These are phyloP conservation scores for Trichechus manatus DNA, from an alignment of 2,113 vertebrate genomes.

Conservation along the genomic window DNA sequence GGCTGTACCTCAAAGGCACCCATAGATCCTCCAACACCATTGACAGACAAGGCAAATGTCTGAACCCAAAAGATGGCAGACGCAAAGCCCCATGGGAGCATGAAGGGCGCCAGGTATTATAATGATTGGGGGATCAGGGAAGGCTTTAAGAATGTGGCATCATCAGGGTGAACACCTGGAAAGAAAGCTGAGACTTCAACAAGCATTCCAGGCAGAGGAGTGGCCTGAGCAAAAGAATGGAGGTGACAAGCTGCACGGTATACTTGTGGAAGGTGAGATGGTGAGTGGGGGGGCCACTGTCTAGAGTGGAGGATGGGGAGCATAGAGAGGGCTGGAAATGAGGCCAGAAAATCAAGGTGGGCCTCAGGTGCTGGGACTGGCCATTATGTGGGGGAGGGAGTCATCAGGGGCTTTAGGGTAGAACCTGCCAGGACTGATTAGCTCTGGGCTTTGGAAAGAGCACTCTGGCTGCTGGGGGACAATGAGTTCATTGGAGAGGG, in stretches of 20 bases:
- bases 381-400: background rate
- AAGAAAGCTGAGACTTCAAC: constrained; percentile 6
- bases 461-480: background rate
- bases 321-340: background rate
- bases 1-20: background rate
- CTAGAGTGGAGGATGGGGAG: no score
- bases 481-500: background rate
- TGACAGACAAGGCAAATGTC: background rate
- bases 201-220: background rate
- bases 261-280: no score
- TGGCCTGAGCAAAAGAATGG: background rate
- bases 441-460: background rate
- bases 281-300: no score
- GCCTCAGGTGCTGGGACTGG: background rate
- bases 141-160: background rate
- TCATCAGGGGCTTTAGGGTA: background rate
- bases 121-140: background rate
- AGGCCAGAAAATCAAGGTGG: background rate
- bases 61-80: background rate
- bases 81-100: background rate
- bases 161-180: background rate
- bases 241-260: background rate
- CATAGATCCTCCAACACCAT: background rate
- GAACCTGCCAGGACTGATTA: background rate
- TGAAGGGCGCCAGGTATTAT: background rate